These are phyloP conservation scores for Elmis aenea DNA, from an alignment of 2,888 invertebrate genomes.

Conservation along the genomic window DNA sequence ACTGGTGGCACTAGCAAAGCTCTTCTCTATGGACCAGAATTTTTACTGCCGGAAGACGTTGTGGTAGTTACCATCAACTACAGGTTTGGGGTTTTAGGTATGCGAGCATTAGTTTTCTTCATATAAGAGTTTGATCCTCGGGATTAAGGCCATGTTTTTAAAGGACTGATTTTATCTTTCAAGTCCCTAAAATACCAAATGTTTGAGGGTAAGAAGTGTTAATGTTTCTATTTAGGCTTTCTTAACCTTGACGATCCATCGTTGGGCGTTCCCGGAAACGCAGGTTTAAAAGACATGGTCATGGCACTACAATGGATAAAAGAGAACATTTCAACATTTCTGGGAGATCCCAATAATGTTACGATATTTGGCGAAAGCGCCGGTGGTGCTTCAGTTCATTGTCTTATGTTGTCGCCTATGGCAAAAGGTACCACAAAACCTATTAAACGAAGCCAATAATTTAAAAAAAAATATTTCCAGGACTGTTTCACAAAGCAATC, in stretches of 20 bases:
- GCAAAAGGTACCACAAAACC: slow-evolving; percentile 45
- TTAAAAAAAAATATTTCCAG: slow-evolving; percentile 1
- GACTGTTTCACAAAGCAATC: slow-evolving; percentile 40
- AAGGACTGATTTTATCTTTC: too few relatives aligned
- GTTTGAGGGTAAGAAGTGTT: too few relatives aligned
- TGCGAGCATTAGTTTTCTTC: too few relatives aligned
- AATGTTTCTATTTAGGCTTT: slow-evolving; percentile 42
- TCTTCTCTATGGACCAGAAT: slow-evolving; percentile 39
- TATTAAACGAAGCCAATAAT: slow-evolving; percentile 38
- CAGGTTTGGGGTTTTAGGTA: slow-evolving; percentile 41
- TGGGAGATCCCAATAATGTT: slow-evolving; percentile 50
- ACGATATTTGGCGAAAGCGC: slow-evolving; percentile 54
- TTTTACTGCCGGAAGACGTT: slow-evolving; percentile 40
- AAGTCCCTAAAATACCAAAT: too few relatives aligned
- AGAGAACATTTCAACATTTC: slow-evolving; percentile 48
- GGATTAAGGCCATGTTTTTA: too few relatives aligned
- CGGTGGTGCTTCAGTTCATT: slow-evolving; percentile 49
- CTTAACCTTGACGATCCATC: slow-evolving; percentile 46
- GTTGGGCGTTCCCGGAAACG: slow-evolving; percentile 51
- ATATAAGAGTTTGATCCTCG: too few relatives aligned
- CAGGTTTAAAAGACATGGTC: slow-evolving; percentile 52
- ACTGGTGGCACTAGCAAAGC: slow-evolving; percentile 36
- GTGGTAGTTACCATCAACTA: slow-evolving; percentile 42
- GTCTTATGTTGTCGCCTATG: slow-evolving; percentile 49
- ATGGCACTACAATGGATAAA: slow-evolving; percentile 51